Base-by-base conservation (phyloP, 2,113 vertebrate genomes). In the Pavo muticus region DNA sequence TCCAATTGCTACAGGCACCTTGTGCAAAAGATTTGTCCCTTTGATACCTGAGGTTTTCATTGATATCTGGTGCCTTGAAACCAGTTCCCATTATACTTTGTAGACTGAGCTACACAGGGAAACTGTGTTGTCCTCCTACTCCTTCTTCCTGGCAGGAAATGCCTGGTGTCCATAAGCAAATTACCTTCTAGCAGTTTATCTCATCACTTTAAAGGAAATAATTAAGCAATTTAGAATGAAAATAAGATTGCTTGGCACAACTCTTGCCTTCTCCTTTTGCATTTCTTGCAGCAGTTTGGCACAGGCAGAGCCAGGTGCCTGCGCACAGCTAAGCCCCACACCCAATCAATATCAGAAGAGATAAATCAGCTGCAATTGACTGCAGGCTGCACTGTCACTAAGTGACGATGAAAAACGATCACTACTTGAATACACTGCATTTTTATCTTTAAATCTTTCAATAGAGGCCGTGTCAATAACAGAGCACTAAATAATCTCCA, bases 391-490 rank as follows among this genome's bases (percentile, higher is more conserved):
- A 68, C 97, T 97, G 98, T 97, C 98, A 97, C 96, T 97, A 97
- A 98, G 94, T 96, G 97, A 97, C 90, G 59, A 94, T 97, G 98
- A 98, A 97, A 98, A 98, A 98, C 92, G 97, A 95, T 94, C 84
- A 17, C 95, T 85, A 54, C 96, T 97, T 93, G 96, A 97, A 98
- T 97, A 92, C 96, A 84, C 88, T 94, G 97, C 95, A 88, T 96
- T 97, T 98, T 97, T 96, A 97, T 98, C 97, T 97, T 96, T 91
- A 97, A 96, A 98, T 97, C 97, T 98, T 97, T 97, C 97, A 96
- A 96, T 94, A 97, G 97, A 96, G 96, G 86, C 71, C 29, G 89
- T 96, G 97, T 98, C 97, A 94, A 98, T 97, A 97, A 78, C 96
- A 97, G 94, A 96, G 94, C 93, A 97, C 97, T 98, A 98, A 98